Base-by-base conservation (phyloP, 2,797 vertebrate genomes). In the Liparis tanakae region DNA sequence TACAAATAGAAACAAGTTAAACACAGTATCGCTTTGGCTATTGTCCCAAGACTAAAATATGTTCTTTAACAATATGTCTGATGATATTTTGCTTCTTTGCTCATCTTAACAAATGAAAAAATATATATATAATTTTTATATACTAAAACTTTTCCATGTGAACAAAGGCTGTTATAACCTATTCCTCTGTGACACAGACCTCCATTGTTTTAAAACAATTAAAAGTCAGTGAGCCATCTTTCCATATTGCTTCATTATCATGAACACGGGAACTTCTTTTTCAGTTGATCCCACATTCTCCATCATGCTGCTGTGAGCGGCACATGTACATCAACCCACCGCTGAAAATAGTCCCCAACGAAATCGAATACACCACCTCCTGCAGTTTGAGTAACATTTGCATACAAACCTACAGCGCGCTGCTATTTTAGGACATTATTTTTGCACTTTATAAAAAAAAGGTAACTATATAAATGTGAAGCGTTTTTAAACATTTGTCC, bases 301-400 rank as follows among this genome's bases (percentile, higher is more conserved):
- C 2, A 8, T 48, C 15, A 50, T 36, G 55, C 56, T 53, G 46
- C 55, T 25, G 18, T 7, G 6, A 51, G 13, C 18, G 51, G 10
- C 0, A 1, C 34, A 77, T 22, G 9, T 54, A 34, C 17, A 50
- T 33, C 22, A 22, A 48, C 37, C 25, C 33, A 39, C 43, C 0
- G 12, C n/a, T 46, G 55, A 56, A 61, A 72, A 20, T 25, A 46
- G 56, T 46, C 30, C 36, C 14, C 9, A 20, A 39, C 18, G 69
- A 41, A 69, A 20, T 33, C 18, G 69, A 41, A 69, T 34, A 17
- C 14, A 22, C 56, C 41, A 30, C 20, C 22, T 15, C 2, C 10
- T 37, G 5, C 10, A 44, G 36, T 33, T 58, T 50, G 2, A 33
- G 36, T 51, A 6, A 51, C 12, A 18, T 55, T 15, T 15, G 10